Percentiles rank a stretch among this genome's conserved stretches.
Conservation (phyloP, 2,888 invertebrate species). For the Bruchidius siliquastri region DNA sequence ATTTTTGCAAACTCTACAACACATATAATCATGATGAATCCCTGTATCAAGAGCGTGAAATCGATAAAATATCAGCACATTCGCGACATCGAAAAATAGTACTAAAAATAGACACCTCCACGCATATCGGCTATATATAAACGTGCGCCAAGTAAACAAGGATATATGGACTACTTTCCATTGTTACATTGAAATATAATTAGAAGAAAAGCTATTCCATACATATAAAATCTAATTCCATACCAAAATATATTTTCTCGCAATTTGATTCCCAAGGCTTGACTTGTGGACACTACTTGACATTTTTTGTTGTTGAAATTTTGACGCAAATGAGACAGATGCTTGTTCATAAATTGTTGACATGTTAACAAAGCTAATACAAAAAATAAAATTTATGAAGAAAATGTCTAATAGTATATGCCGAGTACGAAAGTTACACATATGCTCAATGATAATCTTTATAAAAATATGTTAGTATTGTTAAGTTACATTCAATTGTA, state of each 20-base stretch:
- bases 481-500: background rate
- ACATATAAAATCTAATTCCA: constrained; percentile 4
- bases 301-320: constrained; percentile 21
- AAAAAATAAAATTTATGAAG: background rate
- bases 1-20: too few relatives aligned
- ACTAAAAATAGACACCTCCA: background rate
- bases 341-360: constrained; percentile 6
- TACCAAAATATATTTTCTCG: constrained; percentile 24
- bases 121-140: background rate
- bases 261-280: constrained; percentile 19
- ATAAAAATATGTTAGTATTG: background rate
- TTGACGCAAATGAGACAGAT: constrained; percentile 17
- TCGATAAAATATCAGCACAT: background rate
- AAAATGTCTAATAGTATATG: background rate
- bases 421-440: background rate
- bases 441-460: background rate
- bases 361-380: background rate
- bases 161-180: background rate
- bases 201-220: background rate
- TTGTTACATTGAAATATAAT: background rate
- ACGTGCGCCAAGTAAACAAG: background rate
- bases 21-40: background rate
- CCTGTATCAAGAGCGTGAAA: background rate
- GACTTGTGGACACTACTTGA: constrained; percentile 25
- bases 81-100: background rate